A percentile compares a stretch with the other conserved stretches of the same genome.
phyloP scores from a whole-genome alignment of 2,113 vertebrate genomes.

The Spea multiplicata region DNA sequence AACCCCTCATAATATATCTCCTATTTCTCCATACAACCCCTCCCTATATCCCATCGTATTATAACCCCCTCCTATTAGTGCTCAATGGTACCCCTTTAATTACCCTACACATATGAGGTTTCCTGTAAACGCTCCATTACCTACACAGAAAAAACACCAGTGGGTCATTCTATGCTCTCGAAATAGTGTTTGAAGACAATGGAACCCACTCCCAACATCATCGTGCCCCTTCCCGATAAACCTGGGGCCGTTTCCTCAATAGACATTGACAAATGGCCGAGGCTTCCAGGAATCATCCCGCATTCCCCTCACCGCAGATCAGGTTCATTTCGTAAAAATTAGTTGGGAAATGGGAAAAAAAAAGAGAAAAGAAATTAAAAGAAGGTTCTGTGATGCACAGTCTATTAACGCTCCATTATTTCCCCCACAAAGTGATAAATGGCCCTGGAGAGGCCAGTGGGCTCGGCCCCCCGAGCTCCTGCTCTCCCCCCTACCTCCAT shows the following conservation, averaged over 20 bases:
- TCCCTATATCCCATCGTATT: neutral
- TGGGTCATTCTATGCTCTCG: neutral
- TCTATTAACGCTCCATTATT: conserved; percentile 49
- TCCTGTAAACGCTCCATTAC: neutral
- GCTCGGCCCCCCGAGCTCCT: conserved; percentile 31
- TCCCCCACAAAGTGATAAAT: conserved; percentile 42
- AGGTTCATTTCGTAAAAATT: conserved; percentile 49
- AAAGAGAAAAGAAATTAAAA: conserved; percentile 44
- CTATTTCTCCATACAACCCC: neutral
- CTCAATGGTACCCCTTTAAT: neutral
- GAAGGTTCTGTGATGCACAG: conserved; percentile 47
- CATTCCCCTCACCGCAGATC: conserved; percentile 37
- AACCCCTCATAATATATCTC: neutral
- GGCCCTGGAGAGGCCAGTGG: conserved; percentile 43
- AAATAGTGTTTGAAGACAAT: neutral
- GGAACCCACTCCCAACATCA: neutral
- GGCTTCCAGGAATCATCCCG: conserved; percentile 29
- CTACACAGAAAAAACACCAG: neutral
- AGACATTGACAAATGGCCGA: conserved; percentile 42
- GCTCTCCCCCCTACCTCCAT: conserved; percentile 20
- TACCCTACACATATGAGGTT: neutral
- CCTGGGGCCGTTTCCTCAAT: conserved; percentile 22
- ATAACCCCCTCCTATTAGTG: too few relatives aligned
- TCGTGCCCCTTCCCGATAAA: conserved; percentile 11
- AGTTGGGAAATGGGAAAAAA: conserved; percentile 44